Evolutionary conservation across 2,113 vertebrate genomes (phyloP).

Genomic region (Platycercus adscitus): DNA sequence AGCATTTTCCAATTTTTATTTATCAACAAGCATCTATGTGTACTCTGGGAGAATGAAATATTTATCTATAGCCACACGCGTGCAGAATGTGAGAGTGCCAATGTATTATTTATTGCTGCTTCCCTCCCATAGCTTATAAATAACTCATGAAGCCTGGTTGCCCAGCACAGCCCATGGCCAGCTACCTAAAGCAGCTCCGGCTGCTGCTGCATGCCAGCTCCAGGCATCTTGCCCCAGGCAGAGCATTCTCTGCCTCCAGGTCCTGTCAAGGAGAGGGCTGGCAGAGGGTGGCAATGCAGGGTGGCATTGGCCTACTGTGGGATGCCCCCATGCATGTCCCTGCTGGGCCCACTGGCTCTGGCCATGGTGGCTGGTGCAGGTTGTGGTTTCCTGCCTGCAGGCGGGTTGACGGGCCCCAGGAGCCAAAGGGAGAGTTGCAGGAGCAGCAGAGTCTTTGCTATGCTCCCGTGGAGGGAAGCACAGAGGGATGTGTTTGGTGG

Average conservation of each 20-base stretch:
- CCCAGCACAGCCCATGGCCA: neutral
- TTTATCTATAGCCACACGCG: neutral
- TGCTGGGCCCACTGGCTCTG: neutral
- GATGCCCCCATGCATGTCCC: fast-evolving
- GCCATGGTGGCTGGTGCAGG: fast-evolving
- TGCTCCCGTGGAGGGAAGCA: fast-evolving
- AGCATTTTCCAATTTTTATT: slow-evolving; percentile 48
- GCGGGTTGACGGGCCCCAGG: neutral
- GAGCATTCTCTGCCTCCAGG: neutral
- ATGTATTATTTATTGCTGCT: neutral
- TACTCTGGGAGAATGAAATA: slow-evolving; percentile 14
- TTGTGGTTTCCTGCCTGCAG: fast-evolving
- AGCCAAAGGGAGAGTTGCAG: neutral
- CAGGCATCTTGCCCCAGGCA: fast-evolving
- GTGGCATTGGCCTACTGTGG: fast-evolving
- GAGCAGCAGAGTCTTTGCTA: neutral
- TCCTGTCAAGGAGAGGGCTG: neutral
- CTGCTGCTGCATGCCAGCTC: neutral
- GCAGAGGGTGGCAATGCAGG: neutral
- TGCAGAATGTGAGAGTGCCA: neutral
- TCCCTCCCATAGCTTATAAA: neutral
- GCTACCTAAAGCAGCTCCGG: neutral
- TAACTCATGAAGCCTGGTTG: neutral
- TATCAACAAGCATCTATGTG: slow-evolving; percentile 6
- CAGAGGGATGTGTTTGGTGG: neutral